Evolutionary conservation across 2,888 invertebrate species (phyloP).

Genomic region (Cantharis nigra): DNA sequence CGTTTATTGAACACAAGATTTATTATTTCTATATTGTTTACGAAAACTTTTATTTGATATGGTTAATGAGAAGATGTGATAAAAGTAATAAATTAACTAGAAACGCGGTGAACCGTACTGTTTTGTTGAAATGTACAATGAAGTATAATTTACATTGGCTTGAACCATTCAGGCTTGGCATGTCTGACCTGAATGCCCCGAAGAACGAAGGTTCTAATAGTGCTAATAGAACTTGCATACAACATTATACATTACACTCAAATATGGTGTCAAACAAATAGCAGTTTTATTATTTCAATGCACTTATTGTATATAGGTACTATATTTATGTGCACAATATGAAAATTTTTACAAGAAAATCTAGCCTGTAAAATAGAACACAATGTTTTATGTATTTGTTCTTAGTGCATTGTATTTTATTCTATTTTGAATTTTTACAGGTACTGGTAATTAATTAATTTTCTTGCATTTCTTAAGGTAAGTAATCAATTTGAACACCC

Average conservation of each 20-base stretch:
- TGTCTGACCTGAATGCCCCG: slow-evolving; percentile 27
- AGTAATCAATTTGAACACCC: background rate
- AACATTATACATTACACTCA: background rate
- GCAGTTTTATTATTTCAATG: background rate
- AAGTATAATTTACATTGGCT: slow-evolving; percentile 34
- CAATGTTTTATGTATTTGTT: background rate
- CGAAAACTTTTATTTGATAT: slow-evolving; percentile 2
- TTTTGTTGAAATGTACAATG: slow-evolving; percentile 35
- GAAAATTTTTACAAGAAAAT: background rate
- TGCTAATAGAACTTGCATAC: slow-evolving; percentile 27
- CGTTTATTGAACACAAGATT: background rate
- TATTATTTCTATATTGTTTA: background rate
- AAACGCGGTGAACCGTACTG: slow-evolving; percentile 19
- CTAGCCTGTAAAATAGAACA: background rate
- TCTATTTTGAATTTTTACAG: background rate
- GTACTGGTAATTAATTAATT: background rate
- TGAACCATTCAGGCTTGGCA: slow-evolving; percentile 31
- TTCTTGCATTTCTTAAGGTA: background rate
- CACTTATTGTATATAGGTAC: background rate
- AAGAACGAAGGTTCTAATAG: slow-evolving; percentile 25
- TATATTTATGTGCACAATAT: background rate
- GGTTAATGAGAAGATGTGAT: slow-evolving; percentile 16
- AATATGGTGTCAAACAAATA: background rate
- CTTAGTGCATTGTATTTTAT: background rate
- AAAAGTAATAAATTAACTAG: slow-evolving; percentile 31